Percentiles rank a stretch among this genome's conserved stretches.
These are phyloP conservation scores for Pogonocherus hispidulus DNA, from an alignment of 2,888 invertebrate genomes.

Conservation along the genomic window DNA sequence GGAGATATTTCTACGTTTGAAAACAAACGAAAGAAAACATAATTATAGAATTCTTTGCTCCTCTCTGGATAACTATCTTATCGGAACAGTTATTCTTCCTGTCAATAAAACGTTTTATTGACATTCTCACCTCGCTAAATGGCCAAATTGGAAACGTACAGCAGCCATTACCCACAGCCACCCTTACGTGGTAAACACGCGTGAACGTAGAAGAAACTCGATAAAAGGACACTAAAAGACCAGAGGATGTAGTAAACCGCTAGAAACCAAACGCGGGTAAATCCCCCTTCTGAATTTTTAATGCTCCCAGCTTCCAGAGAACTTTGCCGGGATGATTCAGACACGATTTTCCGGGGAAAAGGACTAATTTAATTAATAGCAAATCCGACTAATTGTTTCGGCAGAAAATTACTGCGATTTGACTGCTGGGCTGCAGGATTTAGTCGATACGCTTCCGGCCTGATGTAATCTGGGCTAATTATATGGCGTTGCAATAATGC, in stretches of 20 bases:
- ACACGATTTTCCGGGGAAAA: constrained; percentile 32
- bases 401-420: neutral
- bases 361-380: constrained; percentile 41
- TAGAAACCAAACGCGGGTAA: constrained; percentile 26
- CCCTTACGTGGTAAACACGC: constrained; percentile 5
- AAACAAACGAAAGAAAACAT: too few relatives aligned
- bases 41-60: too few relatives aligned
- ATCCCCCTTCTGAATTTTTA: constrained; percentile 31
- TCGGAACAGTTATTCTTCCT: neutral
- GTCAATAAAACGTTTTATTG: neutral
- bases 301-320: constrained; percentile 22
- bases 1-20: too few relatives aligned
- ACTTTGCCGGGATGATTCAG: constrained; percentile 28
- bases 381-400: neutral
- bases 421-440: neutral
- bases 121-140: constrained; percentile 1
- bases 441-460: neutral
- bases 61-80: too few relatives aligned
- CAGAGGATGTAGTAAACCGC: constrained; percentile 8
- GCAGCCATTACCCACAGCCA: neutral
- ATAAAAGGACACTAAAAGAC: constrained; percentile 9
- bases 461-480: neutral
- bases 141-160: constrained; percentile 1
- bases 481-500: too few relatives aligned
- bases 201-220: constrained; percentile 5